phyloP scores from a whole-genome alignment of 2,888 invertebrate genomes.

The Colostygia pectinataria region DNA sequence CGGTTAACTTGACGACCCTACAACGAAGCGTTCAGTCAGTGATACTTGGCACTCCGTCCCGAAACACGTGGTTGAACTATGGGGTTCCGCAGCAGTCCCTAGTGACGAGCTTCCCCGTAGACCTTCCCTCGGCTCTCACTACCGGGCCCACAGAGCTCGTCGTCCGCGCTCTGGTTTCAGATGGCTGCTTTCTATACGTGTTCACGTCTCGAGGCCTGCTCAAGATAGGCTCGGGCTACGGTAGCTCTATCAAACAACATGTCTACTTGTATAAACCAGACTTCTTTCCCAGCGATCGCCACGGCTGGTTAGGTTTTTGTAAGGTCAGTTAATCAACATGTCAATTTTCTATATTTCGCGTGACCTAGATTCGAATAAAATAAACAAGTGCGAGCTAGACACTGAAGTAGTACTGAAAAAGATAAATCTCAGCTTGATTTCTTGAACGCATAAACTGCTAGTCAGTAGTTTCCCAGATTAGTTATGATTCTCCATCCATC shows the following conservation, averaged over 20 bases:
- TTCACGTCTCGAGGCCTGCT: conserved; percentile 92
- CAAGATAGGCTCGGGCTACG: conserved; percentile 97
- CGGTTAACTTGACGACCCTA: conserved; percentile 91
- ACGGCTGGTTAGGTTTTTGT: conserved; percentile 93
- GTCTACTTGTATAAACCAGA: conserved; percentile 90
- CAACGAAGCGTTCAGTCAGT: conserved; percentile 96
- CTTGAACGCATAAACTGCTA: no score
- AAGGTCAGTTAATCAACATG: conserved; percentile 80
- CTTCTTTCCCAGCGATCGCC: conserved; percentile 91
- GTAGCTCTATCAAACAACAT: conserved; percentile 95
- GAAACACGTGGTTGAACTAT: conserved; percentile 94
- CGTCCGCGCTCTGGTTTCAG: conserved; percentile 89
- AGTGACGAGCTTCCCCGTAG: conserved; percentile 86
- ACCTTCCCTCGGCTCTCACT: conserved; percentile 58
- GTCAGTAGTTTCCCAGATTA: no score
- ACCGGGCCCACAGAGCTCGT: conserved; percentile 63
- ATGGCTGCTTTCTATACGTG: conserved; percentile 95
- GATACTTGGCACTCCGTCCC: conserved; percentile 90
- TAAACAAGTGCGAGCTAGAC: no score
- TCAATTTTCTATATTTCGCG: no score
- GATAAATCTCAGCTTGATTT: no score
- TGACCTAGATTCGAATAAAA: no score
- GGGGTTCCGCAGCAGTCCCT: conserved; percentile 92
- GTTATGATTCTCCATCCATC: no score
- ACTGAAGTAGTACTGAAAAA: no score